A percentile compares a stretch with the other conserved stretches of the same genome.
phyloP scores from a whole-genome alignment of 2,888 invertebrate genomes.

The Platycheirus albimanus region DNA sequence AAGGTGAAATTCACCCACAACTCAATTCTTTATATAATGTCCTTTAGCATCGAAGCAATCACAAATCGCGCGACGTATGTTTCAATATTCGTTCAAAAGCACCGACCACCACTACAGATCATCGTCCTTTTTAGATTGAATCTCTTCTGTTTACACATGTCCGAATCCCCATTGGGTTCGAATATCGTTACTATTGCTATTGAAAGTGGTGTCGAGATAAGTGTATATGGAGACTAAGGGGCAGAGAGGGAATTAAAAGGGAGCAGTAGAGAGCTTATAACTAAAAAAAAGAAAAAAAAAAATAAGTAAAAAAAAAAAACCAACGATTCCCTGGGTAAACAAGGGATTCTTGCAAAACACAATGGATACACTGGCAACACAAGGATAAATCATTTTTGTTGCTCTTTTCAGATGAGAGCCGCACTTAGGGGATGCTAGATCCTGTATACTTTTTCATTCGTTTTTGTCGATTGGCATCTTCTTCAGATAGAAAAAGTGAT shows the following conservation, averaged over 20 bases:
- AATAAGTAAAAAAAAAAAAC: not conserved
- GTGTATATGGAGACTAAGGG: constrained; percentile 3
- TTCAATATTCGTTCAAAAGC: constrained; percentile 62
- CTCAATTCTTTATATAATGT: constrained; percentile 37
- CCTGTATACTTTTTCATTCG: constrained; percentile 56
- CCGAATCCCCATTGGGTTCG: constrained; percentile 76
- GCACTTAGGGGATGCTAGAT: constrained; percentile 69
- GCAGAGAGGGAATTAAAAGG: not conserved
- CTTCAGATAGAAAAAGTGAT: constrained; percentile 72
- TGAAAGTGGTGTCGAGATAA: constrained; percentile 60
- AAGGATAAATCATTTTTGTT: constrained; percentile 73
- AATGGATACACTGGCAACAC: constrained; percentile 50
- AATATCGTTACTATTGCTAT: constrained; percentile 73
- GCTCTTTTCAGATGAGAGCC: constrained; percentile 70
- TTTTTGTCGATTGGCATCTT: constrained; percentile 72
- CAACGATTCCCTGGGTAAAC: constrained; percentile 63
- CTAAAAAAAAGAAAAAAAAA: constrained; percentile 6
- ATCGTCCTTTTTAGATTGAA: constrained; percentile 75
- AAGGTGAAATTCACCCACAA: constrained; percentile 8
- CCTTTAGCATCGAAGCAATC: constrained; percentile 64
- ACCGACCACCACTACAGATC: constrained; percentile 66
- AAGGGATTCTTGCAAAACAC: constrained; percentile 60
- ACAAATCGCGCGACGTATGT: constrained; percentile 72
- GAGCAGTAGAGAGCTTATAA: constrained; percentile 11
- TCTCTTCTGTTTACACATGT: constrained; percentile 76